Percentiles rank a stretch among this genome's conserved stretches.
Evolutionary conservation across 2,888 invertebrate genomes (phyloP).

Genomic region (Chaetogeoica ovagalla): DNA sequence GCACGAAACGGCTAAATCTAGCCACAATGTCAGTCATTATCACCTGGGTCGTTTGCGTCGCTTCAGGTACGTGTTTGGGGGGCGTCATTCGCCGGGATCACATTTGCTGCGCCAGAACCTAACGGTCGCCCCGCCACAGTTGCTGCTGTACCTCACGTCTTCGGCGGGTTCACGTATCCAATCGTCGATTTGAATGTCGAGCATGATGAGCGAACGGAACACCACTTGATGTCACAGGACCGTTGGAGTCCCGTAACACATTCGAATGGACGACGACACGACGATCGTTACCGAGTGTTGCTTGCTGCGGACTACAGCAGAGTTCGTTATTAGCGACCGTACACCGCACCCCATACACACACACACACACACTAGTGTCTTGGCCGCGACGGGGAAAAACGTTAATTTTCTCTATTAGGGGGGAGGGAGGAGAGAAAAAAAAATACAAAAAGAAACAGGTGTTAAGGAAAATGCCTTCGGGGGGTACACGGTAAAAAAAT

Average conservation of each 20-base stretch:
- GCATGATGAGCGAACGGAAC: conserved; percentile 31
- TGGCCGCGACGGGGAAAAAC: background rate
- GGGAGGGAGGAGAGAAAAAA: no score
- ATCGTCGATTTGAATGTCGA: conserved; percentile 52
- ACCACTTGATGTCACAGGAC: conserved; percentile 43
- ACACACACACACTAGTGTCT: no score
- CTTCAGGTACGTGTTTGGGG: conserved; percentile 22
- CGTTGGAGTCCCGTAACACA: conserved; percentile 39
- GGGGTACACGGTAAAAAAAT: background rate
- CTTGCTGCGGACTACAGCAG: no score
- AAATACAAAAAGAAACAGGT: background rate
- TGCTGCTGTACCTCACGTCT: conserved; percentile 41
- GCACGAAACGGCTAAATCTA: conserved; percentile 26
- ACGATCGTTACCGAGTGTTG: background rate
- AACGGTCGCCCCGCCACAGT: conserved; percentile 41
- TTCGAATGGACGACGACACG: conserved; percentile 24
- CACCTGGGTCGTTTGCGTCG: conserved; percentile 52
- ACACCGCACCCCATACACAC: no score
- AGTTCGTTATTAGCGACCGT: no score
- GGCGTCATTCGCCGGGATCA: conserved; percentile 50
- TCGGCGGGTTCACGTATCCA: conserved; percentile 48
- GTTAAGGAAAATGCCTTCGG: background rate
- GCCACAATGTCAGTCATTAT: conserved; percentile 43
- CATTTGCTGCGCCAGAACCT: conserved; percentile 49
- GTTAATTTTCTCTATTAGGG: background rate